phyloP scores from a whole-genome alignment of 2,888 invertebrate species.

The Orthosia cruda region DNA sequence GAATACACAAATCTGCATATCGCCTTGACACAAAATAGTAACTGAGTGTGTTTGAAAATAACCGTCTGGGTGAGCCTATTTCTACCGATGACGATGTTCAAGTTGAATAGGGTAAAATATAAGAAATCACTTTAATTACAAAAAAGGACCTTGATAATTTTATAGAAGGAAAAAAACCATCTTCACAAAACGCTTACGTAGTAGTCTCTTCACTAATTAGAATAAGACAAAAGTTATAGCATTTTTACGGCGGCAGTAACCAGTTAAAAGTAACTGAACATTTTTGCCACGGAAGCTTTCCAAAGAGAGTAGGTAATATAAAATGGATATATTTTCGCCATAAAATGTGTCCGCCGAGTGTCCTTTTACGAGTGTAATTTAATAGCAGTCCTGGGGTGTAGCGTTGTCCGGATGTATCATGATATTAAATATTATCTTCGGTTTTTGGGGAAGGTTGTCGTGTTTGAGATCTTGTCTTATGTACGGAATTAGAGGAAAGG shows the following conservation, averaged over 20 bases:
- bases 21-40: slow-evolving; percentile 23
- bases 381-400: slow-evolving; percentile 47
- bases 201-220: slow-evolving; percentile 49
- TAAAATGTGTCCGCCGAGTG: slow-evolving; percentile 57
- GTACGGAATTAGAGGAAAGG: neutral
- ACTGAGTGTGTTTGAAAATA: slow-evolving; percentile 8
- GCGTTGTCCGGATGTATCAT: slow-evolving; percentile 33
- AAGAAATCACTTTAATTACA: slow-evolving; percentile 5
- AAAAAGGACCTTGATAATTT: slow-evolving; percentile 6
- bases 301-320: slow-evolving; percentile 37
- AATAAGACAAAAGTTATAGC: slow-evolving; percentile 47
- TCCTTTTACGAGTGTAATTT: slow-evolving; percentile 63
- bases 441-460: slow-evolving; percentile 1
- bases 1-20: slow-evolving; percentile 38
- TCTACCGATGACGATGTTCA: neutral
- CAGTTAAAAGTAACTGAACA: slow-evolving; percentile 21
- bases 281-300: slow-evolving; percentile 49
- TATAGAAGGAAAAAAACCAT: slow-evolving; percentile 6
- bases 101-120: neutral
- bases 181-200: slow-evolving; percentile 31
- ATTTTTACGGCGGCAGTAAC: slow-evolving; percentile 45
- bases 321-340: slow-evolving; percentile 54
- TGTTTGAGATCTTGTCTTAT: slow-evolving; percentile 15
- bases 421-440: slow-evolving; percentile 37
- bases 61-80: neutral